These are phyloP conservation scores for Corythornis cristatus DNA, from an alignment of 2,113 vertebrate species.

Conservation along the genomic window DNA sequence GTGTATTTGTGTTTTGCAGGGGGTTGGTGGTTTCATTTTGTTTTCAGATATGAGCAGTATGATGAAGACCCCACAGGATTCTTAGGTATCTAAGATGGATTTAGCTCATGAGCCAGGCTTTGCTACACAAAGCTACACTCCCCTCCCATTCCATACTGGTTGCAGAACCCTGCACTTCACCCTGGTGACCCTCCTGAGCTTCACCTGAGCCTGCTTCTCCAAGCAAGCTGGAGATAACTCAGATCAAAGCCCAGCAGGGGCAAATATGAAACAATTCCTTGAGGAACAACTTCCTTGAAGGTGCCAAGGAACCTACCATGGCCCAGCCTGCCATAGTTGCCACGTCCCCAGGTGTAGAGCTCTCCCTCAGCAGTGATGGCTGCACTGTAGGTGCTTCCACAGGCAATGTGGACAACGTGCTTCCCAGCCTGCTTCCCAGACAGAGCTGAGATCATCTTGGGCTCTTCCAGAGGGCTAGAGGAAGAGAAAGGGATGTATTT, in stretches of 20 bases:
- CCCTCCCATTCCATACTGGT: too few species aligned
- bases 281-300: neutral
- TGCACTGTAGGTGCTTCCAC: slow-evolving; percentile 95
- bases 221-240: neutral
- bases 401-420: slow-evolving; percentile 90
- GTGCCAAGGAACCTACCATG: slow-evolving; percentile 79
- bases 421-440: slow-evolving; percentile 93
- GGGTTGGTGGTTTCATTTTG: fast-evolving
- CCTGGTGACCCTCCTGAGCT: too few species aligned
- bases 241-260: too few species aligned
- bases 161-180: too few species aligned
- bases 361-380: slow-evolving; percentile 95
- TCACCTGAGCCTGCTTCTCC: neutral
- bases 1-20: neutral
- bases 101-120: neutral
- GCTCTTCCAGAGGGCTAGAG: slow-evolving; percentile 91
- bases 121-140: neutral
- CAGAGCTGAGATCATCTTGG: slow-evolving; percentile 87
- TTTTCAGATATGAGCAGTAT: neutral
- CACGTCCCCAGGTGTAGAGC: slow-evolving; percentile 94
- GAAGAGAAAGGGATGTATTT: neutral
- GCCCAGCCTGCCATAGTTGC: slow-evolving; percentile 95
- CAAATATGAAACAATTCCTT: neutral
- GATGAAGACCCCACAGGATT: neutral
- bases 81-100: neutral